phyloP scores from a whole-genome alignment of 2,113 vertebrate species.

The Bostrychus sinensis region DNA sequence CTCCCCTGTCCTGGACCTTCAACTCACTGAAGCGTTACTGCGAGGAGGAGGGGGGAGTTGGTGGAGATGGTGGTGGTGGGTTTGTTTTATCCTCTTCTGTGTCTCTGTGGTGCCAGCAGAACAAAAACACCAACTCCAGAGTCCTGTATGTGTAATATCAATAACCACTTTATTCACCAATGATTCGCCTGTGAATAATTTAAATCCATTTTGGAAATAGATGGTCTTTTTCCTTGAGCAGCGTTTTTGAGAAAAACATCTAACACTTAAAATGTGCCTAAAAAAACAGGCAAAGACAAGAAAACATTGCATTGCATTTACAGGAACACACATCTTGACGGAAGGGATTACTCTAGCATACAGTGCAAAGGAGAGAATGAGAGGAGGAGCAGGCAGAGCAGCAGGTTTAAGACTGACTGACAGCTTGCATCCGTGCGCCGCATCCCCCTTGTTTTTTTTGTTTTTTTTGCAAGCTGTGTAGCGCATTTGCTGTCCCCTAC shows the following conservation, averaged over 20 bases:
- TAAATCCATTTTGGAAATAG: conserved; percentile 75
- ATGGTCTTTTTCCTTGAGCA: conserved; percentile 70
- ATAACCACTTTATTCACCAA: conserved; percentile 75
- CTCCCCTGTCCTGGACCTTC: conserved; percentile 73
- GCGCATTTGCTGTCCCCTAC: conserved; percentile 62
- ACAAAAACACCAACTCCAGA: conserved; percentile 77
- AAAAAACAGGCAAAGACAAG: conserved; percentile 46
- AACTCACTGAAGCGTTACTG: conserved; percentile 81
- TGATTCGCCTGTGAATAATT: conserved; percentile 78
- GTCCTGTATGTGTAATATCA: conserved; percentile 67
- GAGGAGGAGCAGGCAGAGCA: conserved; percentile 41
- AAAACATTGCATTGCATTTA: conserved; percentile 55
- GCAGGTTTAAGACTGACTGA: conserved; percentile 80
- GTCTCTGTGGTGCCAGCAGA: conserved; percentile 73
- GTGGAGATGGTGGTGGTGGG: conserved; percentile 64
- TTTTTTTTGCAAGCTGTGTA: conserved; percentile 68
- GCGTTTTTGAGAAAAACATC: conserved; percentile 59
- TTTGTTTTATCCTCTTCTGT: conserved; percentile 78
- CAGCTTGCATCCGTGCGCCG: conserved; percentile 75
- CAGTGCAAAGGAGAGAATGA: conserved; percentile 41
- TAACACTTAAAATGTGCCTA: conserved; percentile 31
- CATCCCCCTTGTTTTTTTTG: conserved; percentile 49
- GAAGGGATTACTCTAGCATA: conserved; percentile 73
- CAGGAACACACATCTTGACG: conserved; percentile 68
- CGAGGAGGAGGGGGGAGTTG: conserved; percentile 44